Evolutionary conservation across 2,888 invertebrate species (phyloP).

Genomic region (Archaeoteleia sp.): DNA sequence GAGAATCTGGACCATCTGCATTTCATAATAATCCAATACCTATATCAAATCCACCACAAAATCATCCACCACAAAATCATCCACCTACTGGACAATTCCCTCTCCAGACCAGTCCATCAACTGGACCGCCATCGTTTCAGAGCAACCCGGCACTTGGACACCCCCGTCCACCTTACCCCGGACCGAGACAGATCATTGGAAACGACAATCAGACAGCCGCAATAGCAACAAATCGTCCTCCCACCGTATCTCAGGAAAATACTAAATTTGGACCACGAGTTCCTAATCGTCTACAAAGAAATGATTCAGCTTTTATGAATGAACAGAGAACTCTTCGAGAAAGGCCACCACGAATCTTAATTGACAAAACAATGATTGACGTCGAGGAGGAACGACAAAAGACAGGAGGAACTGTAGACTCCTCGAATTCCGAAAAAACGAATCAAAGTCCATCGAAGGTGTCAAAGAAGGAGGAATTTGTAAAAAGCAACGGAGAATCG

Average conservation of each 20-base stretch:
- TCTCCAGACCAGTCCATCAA: conserved; percentile 36
- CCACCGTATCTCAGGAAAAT: conserved; percentile 46
- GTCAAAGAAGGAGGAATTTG: not conserved
- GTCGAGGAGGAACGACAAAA: conserved; percentile 46
- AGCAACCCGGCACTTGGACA: conserved; percentile 14
- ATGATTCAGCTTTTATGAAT: conserved; percentile 57
- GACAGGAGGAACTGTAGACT: conserved; percentile 7
- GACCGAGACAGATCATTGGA: conserved; percentile 23
- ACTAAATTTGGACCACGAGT: conserved; percentile 25
- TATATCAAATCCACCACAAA: conserved; percentile 8
- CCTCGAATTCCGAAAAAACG: not conserved
- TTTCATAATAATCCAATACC: conserved; percentile 1
- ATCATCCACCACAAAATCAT: conserved; percentile 12
- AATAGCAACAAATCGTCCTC: conserved; percentile 17
- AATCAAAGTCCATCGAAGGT: not conserved
- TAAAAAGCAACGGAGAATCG: not conserved
- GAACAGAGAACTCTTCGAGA: conserved; percentile 40
- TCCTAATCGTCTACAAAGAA: conserved; percentile 50
- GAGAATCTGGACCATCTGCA: conserved; percentile 13
- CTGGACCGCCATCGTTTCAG: conserved; percentile 43
- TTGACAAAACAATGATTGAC: conserved; percentile 59
- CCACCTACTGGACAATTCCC: conserved; percentile 1
- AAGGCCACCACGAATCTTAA: conserved; percentile 39
- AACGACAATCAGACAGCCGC: conserved; percentile 14
- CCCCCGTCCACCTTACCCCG: conserved; percentile 43